Base-by-base conservation (phyloP, 2,888 invertebrate genomes). In the Pandemis heparana region DNA sequence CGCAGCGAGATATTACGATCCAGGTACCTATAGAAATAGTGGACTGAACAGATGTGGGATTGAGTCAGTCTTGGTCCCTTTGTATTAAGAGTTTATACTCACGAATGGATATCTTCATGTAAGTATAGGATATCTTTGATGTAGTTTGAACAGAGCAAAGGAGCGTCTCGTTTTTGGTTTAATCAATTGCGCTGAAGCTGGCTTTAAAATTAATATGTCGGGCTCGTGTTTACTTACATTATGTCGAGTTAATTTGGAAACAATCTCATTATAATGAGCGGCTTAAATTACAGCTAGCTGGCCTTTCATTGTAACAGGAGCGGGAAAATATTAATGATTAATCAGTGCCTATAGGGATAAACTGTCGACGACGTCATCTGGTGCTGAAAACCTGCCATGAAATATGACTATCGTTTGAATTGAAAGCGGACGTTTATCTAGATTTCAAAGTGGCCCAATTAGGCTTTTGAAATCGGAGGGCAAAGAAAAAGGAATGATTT, bases 181-280 rank as follows among this genome's bases (percentile, higher is more conserved):
- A 72, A 62, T 72, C 61, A 63, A 72, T 61, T 68, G 67, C 53
- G 46, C n/a, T 61, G 53, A 67, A 61, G 66, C 60, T 10, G 62
- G 53, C 72, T 68, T 72, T 63, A 72, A 68, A 68, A 72, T 72
- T 59, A 68, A 72, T 72, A 65, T n/a, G 46, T 51, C n/a, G 39
- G 12, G 14, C 16, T 2, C 41, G 51, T 18, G 51, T 53, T 41
- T 8, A 16, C 32, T 23, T 43, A 18, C 18, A 51, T 60, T 7
- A 4, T 8, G 32, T 66, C 12, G 41, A 48, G 60, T 71, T 16
- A 46, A 59, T 1, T 71, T 62, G 14, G 53, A 38, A 18, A 53
- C 61, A n/a, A 56, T 43, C 41, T 53, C n/a, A 14, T 46, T 16
- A 56, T 10, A 18, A 43, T 46, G 5, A 63, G 23, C 12, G 56